Conservation (phyloP, 2,797 vertebrate genomes). For the Sphenopsis melanotis region DNA sequence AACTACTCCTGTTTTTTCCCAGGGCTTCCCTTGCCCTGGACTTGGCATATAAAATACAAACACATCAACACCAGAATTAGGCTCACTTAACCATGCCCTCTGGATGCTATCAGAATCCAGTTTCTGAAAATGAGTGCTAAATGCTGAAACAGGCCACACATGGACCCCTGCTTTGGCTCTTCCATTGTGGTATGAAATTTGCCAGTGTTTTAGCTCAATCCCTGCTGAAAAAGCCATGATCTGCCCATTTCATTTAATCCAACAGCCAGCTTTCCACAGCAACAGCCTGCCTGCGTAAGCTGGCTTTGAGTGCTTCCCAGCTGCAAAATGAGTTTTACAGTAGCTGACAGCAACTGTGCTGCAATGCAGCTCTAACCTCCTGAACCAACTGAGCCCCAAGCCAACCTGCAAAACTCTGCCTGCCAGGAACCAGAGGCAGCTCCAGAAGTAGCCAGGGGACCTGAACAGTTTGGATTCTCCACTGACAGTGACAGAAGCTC, state of each 20-base stretch:
- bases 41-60: neutral
- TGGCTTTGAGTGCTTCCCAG: neutral
- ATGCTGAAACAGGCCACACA: neutral
- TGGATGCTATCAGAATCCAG: neutral
- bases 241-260: neutral
- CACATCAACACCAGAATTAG: neutral
- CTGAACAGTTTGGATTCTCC: neutral
- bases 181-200: neutral
- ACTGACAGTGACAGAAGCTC: neutral
- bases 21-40: neutral
- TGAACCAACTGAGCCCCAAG: neutral
- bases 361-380: slow-evolving; percentile 26
- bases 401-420: neutral
- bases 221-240: neutral
- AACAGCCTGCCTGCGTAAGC: neutral
- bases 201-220: neutral
- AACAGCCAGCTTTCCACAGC: neutral
- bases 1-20: neutral
- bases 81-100: neutral
- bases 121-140: neutral
- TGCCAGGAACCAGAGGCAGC: neutral
- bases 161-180: neutral
- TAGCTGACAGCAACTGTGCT: neutral
- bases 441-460: neutral
- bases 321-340: neutral